These are phyloP conservation scores for Vidua macroura DNA, from an alignment of 2,113 vertebrate species.

Conservation along the genomic window DNA sequence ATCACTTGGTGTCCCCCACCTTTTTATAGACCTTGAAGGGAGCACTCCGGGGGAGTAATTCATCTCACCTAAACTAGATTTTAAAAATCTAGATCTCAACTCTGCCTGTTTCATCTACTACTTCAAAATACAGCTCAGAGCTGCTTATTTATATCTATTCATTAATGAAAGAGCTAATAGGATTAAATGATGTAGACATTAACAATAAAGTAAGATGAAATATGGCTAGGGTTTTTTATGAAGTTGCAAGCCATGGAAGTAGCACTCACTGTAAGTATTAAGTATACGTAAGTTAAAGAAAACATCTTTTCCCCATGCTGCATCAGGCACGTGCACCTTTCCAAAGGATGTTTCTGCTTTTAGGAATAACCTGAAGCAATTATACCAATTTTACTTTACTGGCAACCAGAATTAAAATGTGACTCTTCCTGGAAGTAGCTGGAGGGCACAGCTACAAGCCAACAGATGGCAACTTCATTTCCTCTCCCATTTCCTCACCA, in stretches of 20 bases:
- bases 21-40: not conserved
- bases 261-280: not conserved
- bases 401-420: not conserved
- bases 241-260: not conserved
- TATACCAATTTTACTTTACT: not conserved
- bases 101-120: not conserved
- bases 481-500: not conserved
- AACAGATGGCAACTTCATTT: not conserved
- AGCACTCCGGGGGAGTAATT: not conserved
- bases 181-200: not conserved
- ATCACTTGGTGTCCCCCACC: not conserved
- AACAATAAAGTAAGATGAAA: not conserved
- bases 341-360: not conserved
- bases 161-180: not conserved
- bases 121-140: not conserved
- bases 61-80: not conserved
- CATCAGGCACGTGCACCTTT: not conserved
- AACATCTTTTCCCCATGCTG: rapidly evolving
- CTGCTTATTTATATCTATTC: not conserved
- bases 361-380: not conserved
- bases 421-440: not conserved
- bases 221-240: not conserved
- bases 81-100: not conserved
- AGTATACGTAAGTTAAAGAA: not conserved
- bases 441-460: not conserved